Conservation (phyloP, 2,797 vertebrate species). For the Peromyscus nudipes region DNA sequence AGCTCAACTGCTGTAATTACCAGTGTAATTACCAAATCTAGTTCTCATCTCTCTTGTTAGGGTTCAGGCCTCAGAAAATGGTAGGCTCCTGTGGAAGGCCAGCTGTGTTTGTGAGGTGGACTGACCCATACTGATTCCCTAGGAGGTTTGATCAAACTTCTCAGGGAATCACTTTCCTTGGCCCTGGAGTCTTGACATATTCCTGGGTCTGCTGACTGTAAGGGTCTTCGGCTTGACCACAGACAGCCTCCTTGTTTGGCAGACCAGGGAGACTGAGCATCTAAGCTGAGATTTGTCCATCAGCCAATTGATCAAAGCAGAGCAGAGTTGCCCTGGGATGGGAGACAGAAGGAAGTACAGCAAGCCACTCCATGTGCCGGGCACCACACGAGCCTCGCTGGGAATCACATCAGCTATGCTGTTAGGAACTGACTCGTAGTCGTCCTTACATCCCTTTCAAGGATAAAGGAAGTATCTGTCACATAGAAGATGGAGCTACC, state of each 20-base stretch:
- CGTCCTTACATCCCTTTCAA: background rate
- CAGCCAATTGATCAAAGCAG: slow-evolving; percentile 23
- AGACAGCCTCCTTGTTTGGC: background rate
- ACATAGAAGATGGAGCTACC: background rate
- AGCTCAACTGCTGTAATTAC: background rate
- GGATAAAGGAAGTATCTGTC: background rate
- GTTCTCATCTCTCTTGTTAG: background rate
- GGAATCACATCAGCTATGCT: background rate
- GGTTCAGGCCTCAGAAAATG: background rate
- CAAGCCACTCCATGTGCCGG: background rate
- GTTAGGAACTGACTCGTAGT: background rate
- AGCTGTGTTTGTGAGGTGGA: slow-evolving; percentile 28
- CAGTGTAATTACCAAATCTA: background rate
- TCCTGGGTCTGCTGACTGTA: background rate
- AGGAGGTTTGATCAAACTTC: background rate
- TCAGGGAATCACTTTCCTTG: background rate
- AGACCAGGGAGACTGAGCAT: background rate
- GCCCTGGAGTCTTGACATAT: slow-evolving; percentile 1
- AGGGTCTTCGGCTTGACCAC: background rate
- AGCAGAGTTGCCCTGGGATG: background rate
- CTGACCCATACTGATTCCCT: background rate
- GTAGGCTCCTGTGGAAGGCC: background rate
- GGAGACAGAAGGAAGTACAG: background rate
- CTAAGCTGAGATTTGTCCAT: background rate
- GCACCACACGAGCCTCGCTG: background rate